These are phyloP conservation scores for Watsonalla cultraria DNA, from an alignment of 2,888 invertebrate genomes.

Conservation along the genomic window DNA sequence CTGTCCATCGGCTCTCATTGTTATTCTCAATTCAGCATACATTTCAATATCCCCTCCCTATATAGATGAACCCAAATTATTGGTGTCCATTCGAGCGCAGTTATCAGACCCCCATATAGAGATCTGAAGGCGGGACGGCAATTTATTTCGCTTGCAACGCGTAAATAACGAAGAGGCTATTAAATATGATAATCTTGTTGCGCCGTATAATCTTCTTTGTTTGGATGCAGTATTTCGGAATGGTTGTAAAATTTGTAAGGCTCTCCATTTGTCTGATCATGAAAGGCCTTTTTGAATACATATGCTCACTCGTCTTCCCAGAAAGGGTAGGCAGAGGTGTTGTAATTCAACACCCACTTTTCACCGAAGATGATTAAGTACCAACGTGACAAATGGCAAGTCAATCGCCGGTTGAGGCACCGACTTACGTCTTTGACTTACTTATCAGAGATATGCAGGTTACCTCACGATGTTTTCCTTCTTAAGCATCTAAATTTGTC, in stretches of 20 bases:
- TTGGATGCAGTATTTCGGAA: slow-evolving; percentile 10
- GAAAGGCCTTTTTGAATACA: neutral
- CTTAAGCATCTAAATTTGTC: too few relatives aligned
- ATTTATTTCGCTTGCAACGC: slow-evolving; percentile 53
- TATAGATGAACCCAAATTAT: slow-evolving; percentile 17
- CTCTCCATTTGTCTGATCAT: too few relatives aligned
- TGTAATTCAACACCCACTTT: too few relatives aligned
- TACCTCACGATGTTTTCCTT: too few relatives aligned
- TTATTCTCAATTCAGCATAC: neutral
- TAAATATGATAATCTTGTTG: slow-evolving; percentile 55
- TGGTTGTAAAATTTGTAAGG: neutral
- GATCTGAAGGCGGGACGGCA: slow-evolving; percentile 61
- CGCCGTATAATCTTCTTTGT: slow-evolving; percentile 52
- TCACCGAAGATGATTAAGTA: too few relatives aligned
- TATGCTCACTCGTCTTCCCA: too few relatives aligned
- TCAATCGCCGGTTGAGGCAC: too few relatives aligned
- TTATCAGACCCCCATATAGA: slow-evolving; percentile 52
- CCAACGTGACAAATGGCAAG: too few relatives aligned
- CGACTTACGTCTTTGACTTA: too few relatives aligned
- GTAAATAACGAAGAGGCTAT: slow-evolving; percentile 42
- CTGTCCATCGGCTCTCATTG: too few relatives aligned
- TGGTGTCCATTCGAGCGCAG: slow-evolving; percentile 26
- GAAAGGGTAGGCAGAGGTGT: too few relatives aligned
- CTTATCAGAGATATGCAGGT: too few relatives aligned
- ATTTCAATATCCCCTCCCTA: slow-evolving; percentile 10